Conservation (phyloP, 2,888 invertebrate species). For the Protodeltote pygarga region DNA sequence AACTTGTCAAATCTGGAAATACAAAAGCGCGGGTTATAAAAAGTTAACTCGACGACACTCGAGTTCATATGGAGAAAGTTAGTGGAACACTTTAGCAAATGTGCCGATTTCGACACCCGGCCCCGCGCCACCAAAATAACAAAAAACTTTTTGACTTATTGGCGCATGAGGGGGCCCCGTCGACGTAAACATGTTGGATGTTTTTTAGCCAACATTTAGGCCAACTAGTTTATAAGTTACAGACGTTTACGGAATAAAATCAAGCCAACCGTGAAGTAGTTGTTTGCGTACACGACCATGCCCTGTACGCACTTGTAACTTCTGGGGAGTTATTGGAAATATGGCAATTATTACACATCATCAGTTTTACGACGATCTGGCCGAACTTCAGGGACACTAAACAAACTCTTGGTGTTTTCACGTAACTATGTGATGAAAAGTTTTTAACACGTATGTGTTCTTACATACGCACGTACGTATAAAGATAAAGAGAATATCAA, state of each 20-base stretch:
- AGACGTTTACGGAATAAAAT: slow-evolving; percentile 64
- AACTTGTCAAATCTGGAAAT: slow-evolving; percentile 66
- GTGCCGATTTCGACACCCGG: slow-evolving; percentile 72
- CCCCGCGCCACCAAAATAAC: slow-evolving; percentile 64
- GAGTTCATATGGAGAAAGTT: slow-evolving; percentile 76
- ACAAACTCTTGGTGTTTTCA: neutral
- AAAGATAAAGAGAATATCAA: too few species aligned
- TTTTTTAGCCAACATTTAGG: slow-evolving; percentile 72
- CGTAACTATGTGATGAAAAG: too few species aligned
- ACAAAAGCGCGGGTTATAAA: slow-evolving; percentile 66
- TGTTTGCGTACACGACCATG: slow-evolving; percentile 46
- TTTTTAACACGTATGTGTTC: neutral
- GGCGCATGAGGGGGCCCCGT: slow-evolving; percentile 50
- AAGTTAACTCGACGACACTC: slow-evolving; percentile 70
- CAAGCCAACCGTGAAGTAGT: slow-evolving; percentile 52
- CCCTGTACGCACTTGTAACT: slow-evolving; percentile 36
- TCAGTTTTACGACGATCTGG: slow-evolving; percentile 28
- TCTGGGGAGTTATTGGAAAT: slow-evolving; percentile 45
- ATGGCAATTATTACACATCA: slow-evolving; percentile 41
- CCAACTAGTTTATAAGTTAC: slow-evolving; percentile 68
- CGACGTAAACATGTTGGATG: slow-evolving; percentile 76
- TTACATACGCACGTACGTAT: too few species aligned
- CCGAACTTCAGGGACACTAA: slow-evolving; percentile 16
- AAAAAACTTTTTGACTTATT: slow-evolving; percentile 71
- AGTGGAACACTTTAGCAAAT: slow-evolving; percentile 76